A percentile compares a stretch with the other conserved stretches of the same genome.
Evolutionary conservation across 2,797 vertebrate genomes (phyloP).

Genomic region (Oophaga sylvatica): DNA sequence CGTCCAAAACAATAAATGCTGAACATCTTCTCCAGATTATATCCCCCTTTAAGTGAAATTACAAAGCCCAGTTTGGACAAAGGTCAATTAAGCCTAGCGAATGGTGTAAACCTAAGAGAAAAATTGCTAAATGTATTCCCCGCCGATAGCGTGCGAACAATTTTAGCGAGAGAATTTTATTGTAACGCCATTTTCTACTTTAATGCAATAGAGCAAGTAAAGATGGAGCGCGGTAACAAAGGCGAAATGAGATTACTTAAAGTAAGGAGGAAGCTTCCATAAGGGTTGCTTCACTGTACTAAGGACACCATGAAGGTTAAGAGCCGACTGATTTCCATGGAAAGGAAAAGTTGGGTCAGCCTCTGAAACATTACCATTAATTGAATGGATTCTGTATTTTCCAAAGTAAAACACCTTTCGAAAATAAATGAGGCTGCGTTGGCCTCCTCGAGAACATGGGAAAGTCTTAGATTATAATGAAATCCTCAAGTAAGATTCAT

Average conservation of each 20-base stretch:
- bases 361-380: conserved; percentile 69
- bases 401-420: conserved; percentile 60
- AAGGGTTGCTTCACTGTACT: conserved; percentile 69
- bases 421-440: conserved; percentile 62
- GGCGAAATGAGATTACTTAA: conserved; percentile 82
- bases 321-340: conserved; percentile 69
- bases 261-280: conserved; percentile 79
- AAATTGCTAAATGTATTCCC: conserved; percentile 78
- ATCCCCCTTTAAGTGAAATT: conserved; percentile 79
- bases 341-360: conserved; percentile 70
- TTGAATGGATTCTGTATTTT: conserved; percentile 70
- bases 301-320: conserved; percentile 82
- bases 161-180: conserved; percentile 78
- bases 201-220: conserved; percentile 81
- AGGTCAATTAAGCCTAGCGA: conserved; percentile 77
- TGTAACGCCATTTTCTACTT: conserved; percentile 80
- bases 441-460: conserved; percentile 48
- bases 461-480: conserved; percentile 50
- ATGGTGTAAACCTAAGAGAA: conserved; percentile 74
- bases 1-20: not conserved
- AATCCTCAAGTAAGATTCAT: conserved; percentile 30
- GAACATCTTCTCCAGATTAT: conserved; percentile 68
- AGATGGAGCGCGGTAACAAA: conserved; percentile 80
- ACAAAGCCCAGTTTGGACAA: conserved; percentile 76
- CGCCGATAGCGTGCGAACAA: conserved; percentile 75